Evolutionary conservation across 2,113 vertebrate genomes (phyloP), one percentile per base, ranked within the genome.

Genomic region (Microcebus ravelobensis): DNA sequence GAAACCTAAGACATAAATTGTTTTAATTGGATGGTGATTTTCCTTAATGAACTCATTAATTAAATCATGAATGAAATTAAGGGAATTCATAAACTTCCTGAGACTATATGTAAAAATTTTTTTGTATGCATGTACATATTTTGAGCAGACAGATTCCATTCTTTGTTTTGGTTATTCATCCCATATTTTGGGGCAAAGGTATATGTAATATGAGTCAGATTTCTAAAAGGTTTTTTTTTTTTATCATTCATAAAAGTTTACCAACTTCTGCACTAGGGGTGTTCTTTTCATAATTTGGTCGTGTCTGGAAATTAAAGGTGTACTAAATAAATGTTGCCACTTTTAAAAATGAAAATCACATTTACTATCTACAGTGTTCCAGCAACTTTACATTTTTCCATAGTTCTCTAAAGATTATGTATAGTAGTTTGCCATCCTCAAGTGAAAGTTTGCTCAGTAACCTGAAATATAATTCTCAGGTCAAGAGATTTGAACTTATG

Each of bases 401-500:
- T 1, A 36, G n/a, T 90, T 92, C 57, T 96, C 59, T 88, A 59
- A 90, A 74, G 76, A 89, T 88, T 83, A 42, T 17, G 57, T 89
- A 77, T 0, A 73, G 86, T 27, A 77, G 55, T 94, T 74, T 94
- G 31, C 81, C 81, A 90, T 27, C 11, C 2, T 91, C 20, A 31
- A 88, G 77, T 91, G 67, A 94, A 95, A 84, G 59, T 93, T 70
- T 96, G 31, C 71, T 85, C 23, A 90, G 76, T 87, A 94, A 87
- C 52, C 27, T 94, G 86, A 96, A 87, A 95, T 61, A 52, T 31
- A 92, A 59, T 55, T 67, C n/a, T 94, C 59, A 68, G 70, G 71
- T 96, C 88, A 91, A 97, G 59, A 97, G 82, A 85, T 61, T 27
- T 91, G 84, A 92, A 94, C 81, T 93, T 81, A 83, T 14, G 52